Evolutionary conservation across 2,888 invertebrate species (phyloP).

Genomic region (Diploptera punctata): DNA sequence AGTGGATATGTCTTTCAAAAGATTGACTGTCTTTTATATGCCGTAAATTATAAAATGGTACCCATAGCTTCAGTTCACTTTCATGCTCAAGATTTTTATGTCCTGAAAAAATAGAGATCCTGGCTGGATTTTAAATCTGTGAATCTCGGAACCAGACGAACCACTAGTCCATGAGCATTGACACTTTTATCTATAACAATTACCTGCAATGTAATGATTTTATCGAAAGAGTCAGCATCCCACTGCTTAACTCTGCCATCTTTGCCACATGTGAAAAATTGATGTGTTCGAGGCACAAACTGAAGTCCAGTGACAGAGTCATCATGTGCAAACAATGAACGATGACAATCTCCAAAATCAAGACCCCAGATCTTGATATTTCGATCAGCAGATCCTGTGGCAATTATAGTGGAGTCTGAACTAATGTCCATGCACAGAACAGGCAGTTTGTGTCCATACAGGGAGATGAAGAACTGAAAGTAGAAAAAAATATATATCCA

Average conservation of each 20-base stretch:
- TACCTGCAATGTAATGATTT: conserved; percentile 87
- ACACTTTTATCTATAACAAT: conserved; percentile 41
- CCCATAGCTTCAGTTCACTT: too few relatives aligned
- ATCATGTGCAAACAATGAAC: conserved; percentile 94
- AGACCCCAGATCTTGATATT: conserved; percentile 98
- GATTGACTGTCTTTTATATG: too few relatives aligned
- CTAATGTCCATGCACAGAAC: conserved; percentile 94
- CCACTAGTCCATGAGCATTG: too few relatives aligned
- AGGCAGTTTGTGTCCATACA: conserved; percentile 97
- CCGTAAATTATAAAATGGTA: too few relatives aligned
- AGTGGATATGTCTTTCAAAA: too few relatives aligned
- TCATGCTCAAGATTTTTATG: too few relatives aligned
- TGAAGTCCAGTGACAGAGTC: conserved; percentile 89
- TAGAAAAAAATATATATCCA: too few relatives aligned
- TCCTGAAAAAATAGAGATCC: too few relatives aligned
- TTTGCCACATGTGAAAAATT: conserved; percentile 92
- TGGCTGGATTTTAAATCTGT: too few relatives aligned
- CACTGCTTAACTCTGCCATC: conserved; percentile 96
- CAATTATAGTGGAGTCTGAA: conserved; percentile 83
- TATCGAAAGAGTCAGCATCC: conserved; percentile 93
- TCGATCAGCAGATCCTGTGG: conserved; percentile 94
- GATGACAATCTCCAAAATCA: conserved; percentile 98
- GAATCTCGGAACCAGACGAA: too few relatives aligned
- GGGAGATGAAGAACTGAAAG: conserved; percentile 83
- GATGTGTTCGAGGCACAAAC: conserved; percentile 91